Percentiles rank a stretch among this genome's conserved stretches.
phyloP scores from a whole-genome alignment of 2,113 vertebrate genomes.

The Podocnemis expansa region DNA sequence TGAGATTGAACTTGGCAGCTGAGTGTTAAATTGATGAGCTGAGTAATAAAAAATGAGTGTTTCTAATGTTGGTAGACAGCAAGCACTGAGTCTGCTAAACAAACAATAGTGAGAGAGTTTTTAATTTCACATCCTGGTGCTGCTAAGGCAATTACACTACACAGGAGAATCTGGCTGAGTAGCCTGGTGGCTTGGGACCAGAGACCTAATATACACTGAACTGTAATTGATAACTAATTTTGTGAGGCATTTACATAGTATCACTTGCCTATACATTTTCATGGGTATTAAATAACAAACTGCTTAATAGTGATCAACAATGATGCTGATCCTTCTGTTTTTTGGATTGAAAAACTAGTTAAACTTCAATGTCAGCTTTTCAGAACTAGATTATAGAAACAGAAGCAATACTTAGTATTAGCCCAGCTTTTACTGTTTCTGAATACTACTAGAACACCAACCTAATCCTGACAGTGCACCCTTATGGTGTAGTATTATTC shows the following conservation, averaged over 20 bases:
- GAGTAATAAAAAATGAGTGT: neutral
- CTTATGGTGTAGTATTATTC: neutral
- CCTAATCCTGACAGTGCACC: neutral
- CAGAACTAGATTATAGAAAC: neutral
- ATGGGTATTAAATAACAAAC: neutral
- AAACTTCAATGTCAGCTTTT: neutral
- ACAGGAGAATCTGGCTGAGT: neutral
- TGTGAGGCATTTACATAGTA: neutral
- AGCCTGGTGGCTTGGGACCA: neutral
- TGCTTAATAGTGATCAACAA: neutral
- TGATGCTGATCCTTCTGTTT: neutral
- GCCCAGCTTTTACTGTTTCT: neutral
- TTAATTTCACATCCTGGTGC: neutral
- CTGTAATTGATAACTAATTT: neutral
- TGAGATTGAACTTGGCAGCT: neutral
- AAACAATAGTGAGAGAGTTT: neutral
- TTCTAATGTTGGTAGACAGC: neutral
- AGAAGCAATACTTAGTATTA: neutral
- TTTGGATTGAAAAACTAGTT: neutral
- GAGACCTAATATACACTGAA: neutral
- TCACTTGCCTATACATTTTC: neutral
- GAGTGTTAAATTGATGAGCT: accelerated
- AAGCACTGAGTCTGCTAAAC: neutral
- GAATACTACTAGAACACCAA: neutral
- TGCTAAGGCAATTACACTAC: accelerated